These are phyloP conservation scores for Neodontobutis hainanensis DNA, from an alignment of 2,113 vertebrate genomes.

Conservation along the genomic window DNA sequence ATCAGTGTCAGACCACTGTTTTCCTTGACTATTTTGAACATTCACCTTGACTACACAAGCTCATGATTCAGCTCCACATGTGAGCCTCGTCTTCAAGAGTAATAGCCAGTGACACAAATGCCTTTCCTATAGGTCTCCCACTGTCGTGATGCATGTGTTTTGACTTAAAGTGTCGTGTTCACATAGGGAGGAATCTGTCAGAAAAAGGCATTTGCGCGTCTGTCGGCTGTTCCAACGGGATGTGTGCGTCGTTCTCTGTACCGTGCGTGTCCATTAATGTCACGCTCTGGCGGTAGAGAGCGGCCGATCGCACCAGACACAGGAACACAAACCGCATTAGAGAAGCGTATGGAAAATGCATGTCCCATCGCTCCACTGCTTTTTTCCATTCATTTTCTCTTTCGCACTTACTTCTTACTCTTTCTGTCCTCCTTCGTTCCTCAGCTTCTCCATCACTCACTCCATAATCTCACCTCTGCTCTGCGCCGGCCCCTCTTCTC, in stretches of 20 bases:
- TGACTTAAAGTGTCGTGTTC: conserved; percentile 4
- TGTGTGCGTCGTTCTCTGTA: conserved; percentile 15
- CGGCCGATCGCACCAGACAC: not conserved
- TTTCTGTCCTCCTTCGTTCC: conserved; percentile 27
- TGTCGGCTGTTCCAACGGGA: conserved; percentile 25
- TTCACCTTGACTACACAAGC: not conserved
- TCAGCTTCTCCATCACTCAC: conserved; percentile 58
- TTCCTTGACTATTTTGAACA: no score
- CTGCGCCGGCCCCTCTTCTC: conserved; percentile 37
- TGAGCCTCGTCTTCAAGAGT: conserved; percentile 24
- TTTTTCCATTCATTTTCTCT: conserved; percentile 31
- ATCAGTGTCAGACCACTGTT: no score
- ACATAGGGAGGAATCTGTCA: conserved; percentile 2
- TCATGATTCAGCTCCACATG: conserved; percentile 7
- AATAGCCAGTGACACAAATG: conserved; percentile 16
- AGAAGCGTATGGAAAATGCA: conserved; percentile 26
- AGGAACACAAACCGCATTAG: conserved; percentile 10
- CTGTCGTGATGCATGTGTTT: conserved; percentile 33
- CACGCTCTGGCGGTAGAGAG: conserved; percentile 14
- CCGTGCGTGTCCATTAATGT: conserved; percentile 44
- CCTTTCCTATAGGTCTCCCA: conserved; percentile 19
- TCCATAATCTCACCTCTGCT: conserved; percentile 60
- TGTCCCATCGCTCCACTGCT: conserved; percentile 20
- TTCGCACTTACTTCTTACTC: conserved; percentile 37
- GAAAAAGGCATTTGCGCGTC: conserved; percentile 26